A percentile compares a stretch with the other conserved stretches of the same genome.
Conservation (phyloP, 2,888 invertebrate genomes). For the Ophraella communa region DNA sequence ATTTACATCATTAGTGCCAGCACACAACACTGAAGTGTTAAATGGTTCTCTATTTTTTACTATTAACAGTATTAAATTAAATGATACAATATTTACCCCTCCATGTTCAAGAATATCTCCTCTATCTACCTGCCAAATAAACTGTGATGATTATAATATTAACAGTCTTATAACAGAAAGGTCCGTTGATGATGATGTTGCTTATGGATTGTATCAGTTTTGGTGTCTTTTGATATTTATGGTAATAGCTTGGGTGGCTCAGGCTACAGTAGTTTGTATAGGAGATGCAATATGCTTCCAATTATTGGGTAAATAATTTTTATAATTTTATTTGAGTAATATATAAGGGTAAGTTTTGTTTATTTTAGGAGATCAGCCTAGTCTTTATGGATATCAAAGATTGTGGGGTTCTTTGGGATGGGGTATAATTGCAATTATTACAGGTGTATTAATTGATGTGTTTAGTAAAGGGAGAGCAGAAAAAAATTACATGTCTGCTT, state of each 20-base stretch:
- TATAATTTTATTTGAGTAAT: background rate
- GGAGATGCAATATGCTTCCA: constrained; percentile 91
- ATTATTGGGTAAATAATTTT: constrained; percentile 68
- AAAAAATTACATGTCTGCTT: constrained; percentile 82
- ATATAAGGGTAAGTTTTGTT: too few species aligned
- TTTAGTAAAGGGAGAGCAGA: constrained; percentile 69
- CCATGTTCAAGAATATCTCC: constrained; percentile 38
- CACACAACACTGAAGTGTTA: constrained; percentile 37
- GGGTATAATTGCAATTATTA: constrained; percentile 77
- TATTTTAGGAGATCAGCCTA: constrained; percentile 70
- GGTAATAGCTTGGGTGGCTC: constrained; percentile 81
- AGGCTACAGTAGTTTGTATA: constrained; percentile 86
- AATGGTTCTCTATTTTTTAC: constrained; percentile 44
- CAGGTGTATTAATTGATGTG: constrained; percentile 79
- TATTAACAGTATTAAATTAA: constrained; percentile 45
- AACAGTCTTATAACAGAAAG: constrained; percentile 62
- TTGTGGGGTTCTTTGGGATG: constrained; percentile 89
- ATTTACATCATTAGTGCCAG: constrained; percentile 59
- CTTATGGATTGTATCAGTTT: constrained; percentile 68
- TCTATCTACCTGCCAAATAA: constrained; percentile 44
- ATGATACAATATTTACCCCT: constrained; percentile 40
- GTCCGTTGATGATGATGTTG: constrained; percentile 54
- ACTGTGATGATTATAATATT: constrained; percentile 53
- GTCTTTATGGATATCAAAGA: constrained; percentile 83
- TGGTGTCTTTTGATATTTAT: constrained; percentile 80